Percentiles rank a stretch among this genome's conserved stretches.
Evolutionary conservation across 2,797 vertebrate genomes (phyloP).

Genomic region (Loris lydekkerianus): DNA sequence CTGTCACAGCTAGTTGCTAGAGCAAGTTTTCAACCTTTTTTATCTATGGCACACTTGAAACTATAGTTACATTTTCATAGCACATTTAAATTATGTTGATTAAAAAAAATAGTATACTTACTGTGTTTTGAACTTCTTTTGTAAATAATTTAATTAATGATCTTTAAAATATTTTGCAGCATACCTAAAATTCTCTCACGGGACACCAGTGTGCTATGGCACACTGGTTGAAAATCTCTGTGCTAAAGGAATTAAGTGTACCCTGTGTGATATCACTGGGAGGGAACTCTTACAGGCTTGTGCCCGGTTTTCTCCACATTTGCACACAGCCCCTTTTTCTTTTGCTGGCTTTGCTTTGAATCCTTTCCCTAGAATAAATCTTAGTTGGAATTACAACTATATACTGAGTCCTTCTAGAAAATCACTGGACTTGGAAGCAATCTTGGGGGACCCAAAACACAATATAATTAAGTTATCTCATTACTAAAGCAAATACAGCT

Average conservation of each 20-base stretch:
- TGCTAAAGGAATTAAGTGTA: not conserved
- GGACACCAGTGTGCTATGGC: too few relatives aligned
- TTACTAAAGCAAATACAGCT: constrained; percentile 64
- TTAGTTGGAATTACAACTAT: not conserved
- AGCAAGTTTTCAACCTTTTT: too few relatives aligned
- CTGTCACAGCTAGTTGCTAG: not conserved
- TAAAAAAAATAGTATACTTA: too few relatives aligned
- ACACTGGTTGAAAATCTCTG: too few relatives aligned
- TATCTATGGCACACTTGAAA: too few relatives aligned
- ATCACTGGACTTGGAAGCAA: not conserved
- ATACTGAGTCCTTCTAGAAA: not conserved
- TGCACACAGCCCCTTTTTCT: not conserved
- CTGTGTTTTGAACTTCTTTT: too few relatives aligned
- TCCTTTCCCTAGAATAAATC: constrained; percentile 34
- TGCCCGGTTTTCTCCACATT: not conserved
- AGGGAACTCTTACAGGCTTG: not conserved
- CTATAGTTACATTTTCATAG: too few relatives aligned
- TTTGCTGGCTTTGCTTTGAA: not conserved
- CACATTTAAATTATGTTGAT: too few relatives aligned
- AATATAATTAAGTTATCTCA: constrained; percentile 58
- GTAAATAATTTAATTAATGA: too few relatives aligned
- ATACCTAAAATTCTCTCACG: too few relatives aligned
- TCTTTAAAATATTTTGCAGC: too few relatives aligned
- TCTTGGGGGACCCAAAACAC: not conserved
- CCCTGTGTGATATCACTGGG: not conserved